These are phyloP conservation scores for Tipula confusa DNA, from an alignment of 2,888 invertebrate genomes.

Conservation along the genomic window DNA sequence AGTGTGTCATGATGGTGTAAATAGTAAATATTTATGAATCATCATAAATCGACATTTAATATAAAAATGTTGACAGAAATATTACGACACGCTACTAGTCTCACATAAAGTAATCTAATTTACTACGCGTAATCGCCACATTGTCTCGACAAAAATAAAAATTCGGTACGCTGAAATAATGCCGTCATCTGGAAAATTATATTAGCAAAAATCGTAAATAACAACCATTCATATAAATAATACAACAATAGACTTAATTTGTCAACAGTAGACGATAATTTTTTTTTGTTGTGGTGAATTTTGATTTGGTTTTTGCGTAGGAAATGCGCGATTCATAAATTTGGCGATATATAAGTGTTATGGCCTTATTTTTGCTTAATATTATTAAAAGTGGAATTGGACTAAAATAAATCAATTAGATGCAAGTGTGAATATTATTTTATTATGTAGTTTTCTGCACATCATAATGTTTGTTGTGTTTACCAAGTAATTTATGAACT, in stretches of 20 bases:
- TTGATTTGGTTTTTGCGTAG: background rate
- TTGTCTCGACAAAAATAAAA: background rate
- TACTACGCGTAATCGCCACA: background rate
- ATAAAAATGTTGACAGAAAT: background rate
- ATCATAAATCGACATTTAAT: no score
- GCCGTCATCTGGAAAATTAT: background rate
- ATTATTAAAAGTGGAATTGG: background rate
- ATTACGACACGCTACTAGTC: background rate
- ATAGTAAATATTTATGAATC: background rate
- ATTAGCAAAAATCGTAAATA: background rate
- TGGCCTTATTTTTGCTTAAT: background rate
- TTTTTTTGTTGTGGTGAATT: background rate
- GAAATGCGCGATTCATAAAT: background rate
- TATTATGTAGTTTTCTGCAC: background rate
- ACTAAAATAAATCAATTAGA: slow-evolving; percentile 25
- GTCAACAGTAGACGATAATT: background rate
- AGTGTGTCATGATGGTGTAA: background rate
- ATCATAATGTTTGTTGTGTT: background rate
- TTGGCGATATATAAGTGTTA: background rate
- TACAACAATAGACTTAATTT: slow-evolving; percentile 5
- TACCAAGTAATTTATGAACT: no score
- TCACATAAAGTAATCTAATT: background rate
- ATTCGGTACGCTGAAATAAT: background rate
- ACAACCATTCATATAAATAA: no score
- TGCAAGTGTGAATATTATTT: background rate